Evolutionary conservation across 2,113 vertebrate species (phyloP).

Genomic region (Salvator merianae): DNA sequence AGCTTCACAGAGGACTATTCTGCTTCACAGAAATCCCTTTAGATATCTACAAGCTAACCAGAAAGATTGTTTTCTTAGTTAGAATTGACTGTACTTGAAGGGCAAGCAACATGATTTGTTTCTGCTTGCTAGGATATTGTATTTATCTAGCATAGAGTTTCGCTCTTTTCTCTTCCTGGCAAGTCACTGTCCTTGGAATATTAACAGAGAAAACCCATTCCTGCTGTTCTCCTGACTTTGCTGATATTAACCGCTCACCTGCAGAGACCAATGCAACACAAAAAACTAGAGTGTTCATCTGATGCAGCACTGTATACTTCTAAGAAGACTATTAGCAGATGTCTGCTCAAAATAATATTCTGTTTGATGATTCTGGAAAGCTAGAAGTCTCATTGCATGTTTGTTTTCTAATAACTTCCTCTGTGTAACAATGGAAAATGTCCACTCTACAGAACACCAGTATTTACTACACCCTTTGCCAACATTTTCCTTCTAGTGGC

Average conservation of each 20-base stretch:
- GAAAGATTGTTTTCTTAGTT: neutral
- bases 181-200: neutral
- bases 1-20: neutral
- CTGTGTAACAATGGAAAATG: neutral
- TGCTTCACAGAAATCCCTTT: neutral
- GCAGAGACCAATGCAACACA: neutral
- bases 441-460: neutral
- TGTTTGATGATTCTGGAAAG: neutral
- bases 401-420: neutral
- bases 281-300: neutral
- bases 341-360: neutral
- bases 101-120: neutral
- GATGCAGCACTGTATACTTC: neutral
- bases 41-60: neutral
- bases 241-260: too few species aligned
- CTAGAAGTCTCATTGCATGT: neutral
- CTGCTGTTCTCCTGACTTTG: neutral
- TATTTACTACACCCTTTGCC: neutral
- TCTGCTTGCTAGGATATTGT: neutral
- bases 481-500: neutral
- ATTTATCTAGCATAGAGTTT: neutral
- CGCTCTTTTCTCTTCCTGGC: neutral
- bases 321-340: neutral
- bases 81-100: neutral
- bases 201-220: neutral